These are phyloP conservation scores for Syngnathus floridae DNA, from an alignment of 2,113 vertebrate species.

Conservation along the genomic window DNA sequence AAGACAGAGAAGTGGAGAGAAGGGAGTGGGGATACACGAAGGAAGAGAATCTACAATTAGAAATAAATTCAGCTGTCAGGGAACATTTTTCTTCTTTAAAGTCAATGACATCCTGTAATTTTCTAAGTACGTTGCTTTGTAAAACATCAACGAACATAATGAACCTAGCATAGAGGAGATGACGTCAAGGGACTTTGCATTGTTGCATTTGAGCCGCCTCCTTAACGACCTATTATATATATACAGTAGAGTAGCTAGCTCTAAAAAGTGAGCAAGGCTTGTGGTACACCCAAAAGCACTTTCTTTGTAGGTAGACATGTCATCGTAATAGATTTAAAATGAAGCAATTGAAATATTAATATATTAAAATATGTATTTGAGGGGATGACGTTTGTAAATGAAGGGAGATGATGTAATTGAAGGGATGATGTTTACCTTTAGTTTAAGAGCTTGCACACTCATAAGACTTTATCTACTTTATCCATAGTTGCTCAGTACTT, in stretches of 20 bases:
- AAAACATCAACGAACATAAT: slow-evolving; percentile 34
- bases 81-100: slow-evolving; percentile 12
- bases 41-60: slow-evolving; percentile 13
- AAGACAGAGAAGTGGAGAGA: slow-evolving; percentile 5
- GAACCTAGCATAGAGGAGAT: slow-evolving; percentile 19
- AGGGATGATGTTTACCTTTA: too few species aligned
- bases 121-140: slow-evolving; percentile 17
- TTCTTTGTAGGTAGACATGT: too few species aligned
- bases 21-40: background rate
- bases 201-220: background rate
- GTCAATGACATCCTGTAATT: slow-evolving; percentile 13
- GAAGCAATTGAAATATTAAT: too few species aligned
- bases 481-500: too few species aligned
- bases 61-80: slow-evolving; percentile 26
- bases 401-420: too few species aligned
- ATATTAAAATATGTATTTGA: too few species aligned
- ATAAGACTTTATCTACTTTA: background rate
- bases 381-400: too few species aligned
- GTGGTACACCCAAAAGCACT: background rate
- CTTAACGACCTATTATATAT: background rate
- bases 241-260: background rate
- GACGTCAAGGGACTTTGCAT: slow-evolving; percentile 1
- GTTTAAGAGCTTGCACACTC: too few species aligned
- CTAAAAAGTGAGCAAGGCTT: background rate
- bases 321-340: too few species aligned